Evolutionary conservation across 1,140 invertebrate genomes (phyloP).

Genomic region (Camponotus pennsylvanicus): DNA sequence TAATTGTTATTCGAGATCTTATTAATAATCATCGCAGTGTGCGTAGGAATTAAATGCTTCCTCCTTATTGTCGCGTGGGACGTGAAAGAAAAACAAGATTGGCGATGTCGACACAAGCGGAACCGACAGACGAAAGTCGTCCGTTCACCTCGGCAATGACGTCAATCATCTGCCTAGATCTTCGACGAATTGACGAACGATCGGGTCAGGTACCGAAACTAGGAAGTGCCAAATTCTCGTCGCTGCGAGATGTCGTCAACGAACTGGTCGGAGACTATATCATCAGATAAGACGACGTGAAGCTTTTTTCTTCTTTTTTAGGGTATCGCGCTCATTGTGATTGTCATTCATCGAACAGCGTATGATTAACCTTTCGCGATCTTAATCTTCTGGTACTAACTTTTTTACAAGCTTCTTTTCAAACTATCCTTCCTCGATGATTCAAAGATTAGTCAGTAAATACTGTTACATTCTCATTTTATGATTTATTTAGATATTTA

Average conservation of each 20-base stretch:
- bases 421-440: background rate
- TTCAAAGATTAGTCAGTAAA: background rate
- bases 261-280: slow-evolving; percentile 3
- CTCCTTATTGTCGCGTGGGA: slow-evolving; percentile 42
- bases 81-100: slow-evolving; percentile 30
- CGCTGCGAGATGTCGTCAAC: background rate
- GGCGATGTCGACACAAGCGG: slow-evolving; percentile 9
- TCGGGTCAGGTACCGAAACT: slow-evolving; percentile 52
- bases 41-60: slow-evolving; percentile 20
- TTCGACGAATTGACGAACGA: slow-evolving; percentile 1
- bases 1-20: background rate
- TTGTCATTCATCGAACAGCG: background rate
- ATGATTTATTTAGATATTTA: background rate
- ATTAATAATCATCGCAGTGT: background rate
- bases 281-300: background rate
- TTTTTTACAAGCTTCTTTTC: no score
- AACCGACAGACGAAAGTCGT: slow-evolving; percentile 42
- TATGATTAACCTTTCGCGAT: background rate
- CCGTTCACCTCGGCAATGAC: slow-evolving; percentile 62
- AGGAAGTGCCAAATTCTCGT: slow-evolving; percentile 43
- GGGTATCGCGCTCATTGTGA: background rate
- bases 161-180: slow-evolving; percentile 54
- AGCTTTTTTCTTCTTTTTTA: background rate
- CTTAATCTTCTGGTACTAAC: background rate
- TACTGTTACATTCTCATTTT: background rate